Evolutionary conservation across 2,113 vertebrate genomes (phyloP).

Genomic region (Onychorhynchus coronatus): DNA sequence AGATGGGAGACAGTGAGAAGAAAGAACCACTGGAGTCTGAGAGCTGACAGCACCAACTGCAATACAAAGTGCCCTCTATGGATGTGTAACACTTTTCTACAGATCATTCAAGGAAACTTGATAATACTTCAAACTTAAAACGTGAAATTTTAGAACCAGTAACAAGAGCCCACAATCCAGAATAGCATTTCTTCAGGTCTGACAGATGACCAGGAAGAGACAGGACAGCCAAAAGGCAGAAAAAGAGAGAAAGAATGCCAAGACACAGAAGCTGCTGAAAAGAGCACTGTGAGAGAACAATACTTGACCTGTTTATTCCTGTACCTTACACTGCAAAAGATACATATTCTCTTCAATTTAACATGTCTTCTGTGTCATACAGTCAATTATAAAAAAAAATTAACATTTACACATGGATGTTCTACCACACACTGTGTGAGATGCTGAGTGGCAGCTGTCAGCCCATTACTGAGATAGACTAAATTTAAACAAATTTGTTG

Average conservation of each 20-base stretch:
- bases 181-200: not conserved
- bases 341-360: not conserved
- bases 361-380: not conserved
- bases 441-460: not conserved
- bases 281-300: not conserved
- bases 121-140: not conserved
- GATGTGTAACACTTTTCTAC: not conserved
- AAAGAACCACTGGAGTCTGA: not conserved
- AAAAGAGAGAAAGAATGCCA: not conserved
- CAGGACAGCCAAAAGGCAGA: not conserved
- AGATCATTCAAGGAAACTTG: not conserved
- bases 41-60: not conserved
- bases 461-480: not conserved
- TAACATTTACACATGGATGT: not conserved
- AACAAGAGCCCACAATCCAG: not conserved
- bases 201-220: not conserved
- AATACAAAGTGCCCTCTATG: rapidly evolving
- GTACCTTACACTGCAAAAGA: not conserved
- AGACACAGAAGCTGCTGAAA: not conserved
- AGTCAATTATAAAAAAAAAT: not conserved
- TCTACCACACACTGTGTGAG: not conserved
- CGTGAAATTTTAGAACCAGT: not conserved
- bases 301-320: not conserved
- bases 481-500: not conserved
- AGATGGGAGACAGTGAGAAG: not conserved